Base-by-base conservation (phyloP, 2,113 vertebrate species). In the Chlorodrepanis virens region DNA sequence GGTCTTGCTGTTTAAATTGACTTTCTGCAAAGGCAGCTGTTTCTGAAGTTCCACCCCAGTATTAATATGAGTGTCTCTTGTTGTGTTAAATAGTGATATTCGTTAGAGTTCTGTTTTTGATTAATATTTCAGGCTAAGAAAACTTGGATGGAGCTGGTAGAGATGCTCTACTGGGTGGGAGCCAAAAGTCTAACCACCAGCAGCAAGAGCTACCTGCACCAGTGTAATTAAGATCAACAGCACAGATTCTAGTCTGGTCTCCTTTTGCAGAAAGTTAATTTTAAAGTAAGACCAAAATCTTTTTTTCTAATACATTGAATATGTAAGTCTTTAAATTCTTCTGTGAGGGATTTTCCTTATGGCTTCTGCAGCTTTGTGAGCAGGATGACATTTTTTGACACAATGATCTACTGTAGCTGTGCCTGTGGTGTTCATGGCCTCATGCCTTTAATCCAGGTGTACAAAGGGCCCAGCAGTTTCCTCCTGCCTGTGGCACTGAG, bases 201-300 rank as follows among this genome's bases (percentile, higher is more conserved):
- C 68, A 90, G 85, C 92, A 94, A 85, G 76, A 94, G 86, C 83
- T 94, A 63, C 90, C 79, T 83, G 79, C 83, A 94, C 29, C 85
- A 74, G 25, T 86, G 47, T 94, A 96, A 80, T 79, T 93, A 93
- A 90, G 59, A 90, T 80, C 50, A 86, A 42, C 79, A 88, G 23
- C 71, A 89, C 86, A 92, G 52, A 20, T 93, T 97, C 39, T 97
- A 90, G 39, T 50, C 86, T 96, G 88, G 37, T 90, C 64, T 95
- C 56, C 59, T 93, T 93, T 94, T 94, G 91, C 90, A 96, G 89
- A 93, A 96, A 91, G 70, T 91, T 91, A 91, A 70, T 95, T 94
- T 91, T 93, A 65, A 94, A 94, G 83, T 86, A 90, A 95, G 81
- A 91, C 45, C n/a, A 79, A 95, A 71, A 68, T 60, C 1, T 91